Evolutionary conservation across 2,113 vertebrate species (phyloP).

Genomic region (Cyphomyrus plagiostoma): DNA sequence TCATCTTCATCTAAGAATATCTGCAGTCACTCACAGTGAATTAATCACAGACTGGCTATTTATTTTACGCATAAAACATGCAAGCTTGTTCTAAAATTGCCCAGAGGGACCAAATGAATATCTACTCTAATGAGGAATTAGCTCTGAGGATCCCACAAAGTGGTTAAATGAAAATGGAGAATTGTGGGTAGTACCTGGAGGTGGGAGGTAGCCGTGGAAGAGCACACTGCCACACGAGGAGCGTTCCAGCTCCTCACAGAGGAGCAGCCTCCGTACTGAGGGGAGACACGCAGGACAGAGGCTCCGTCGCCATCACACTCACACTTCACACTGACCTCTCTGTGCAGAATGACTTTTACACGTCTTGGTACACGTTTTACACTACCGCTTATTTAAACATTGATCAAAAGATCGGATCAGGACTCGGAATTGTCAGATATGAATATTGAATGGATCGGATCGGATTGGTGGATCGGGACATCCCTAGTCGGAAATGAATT

Average conservation of each 20-base stretch:
- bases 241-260: slow-evolving; percentile 94
- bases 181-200: slow-evolving; percentile 67
- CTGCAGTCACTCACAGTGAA: background rate
- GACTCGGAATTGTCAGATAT: background rate
- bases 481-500: background rate
- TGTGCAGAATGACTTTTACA: background rate
- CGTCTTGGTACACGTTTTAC: background rate
- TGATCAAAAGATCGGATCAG: background rate
- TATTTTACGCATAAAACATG: background rate
- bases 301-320: background rate
- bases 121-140: background rate
- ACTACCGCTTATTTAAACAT: background rate
- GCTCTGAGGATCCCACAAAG: background rate
- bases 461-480: background rate
- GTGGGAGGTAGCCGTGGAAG: slow-evolving; percentile 93
- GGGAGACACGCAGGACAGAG: background rate
- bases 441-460: background rate
- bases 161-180: background rate
- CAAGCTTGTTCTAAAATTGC: background rate
- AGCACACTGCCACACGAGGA: slow-evolving; percentile 96
- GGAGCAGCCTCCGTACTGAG: slow-evolving; percentile 80
- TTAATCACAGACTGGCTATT: background rate
- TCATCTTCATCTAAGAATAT: background rate
- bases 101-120: background rate
- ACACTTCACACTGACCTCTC: background rate